Base-by-base conservation (phyloP, 1,140 invertebrate genomes). In the Polypedilum vanderplanki region DNA sequence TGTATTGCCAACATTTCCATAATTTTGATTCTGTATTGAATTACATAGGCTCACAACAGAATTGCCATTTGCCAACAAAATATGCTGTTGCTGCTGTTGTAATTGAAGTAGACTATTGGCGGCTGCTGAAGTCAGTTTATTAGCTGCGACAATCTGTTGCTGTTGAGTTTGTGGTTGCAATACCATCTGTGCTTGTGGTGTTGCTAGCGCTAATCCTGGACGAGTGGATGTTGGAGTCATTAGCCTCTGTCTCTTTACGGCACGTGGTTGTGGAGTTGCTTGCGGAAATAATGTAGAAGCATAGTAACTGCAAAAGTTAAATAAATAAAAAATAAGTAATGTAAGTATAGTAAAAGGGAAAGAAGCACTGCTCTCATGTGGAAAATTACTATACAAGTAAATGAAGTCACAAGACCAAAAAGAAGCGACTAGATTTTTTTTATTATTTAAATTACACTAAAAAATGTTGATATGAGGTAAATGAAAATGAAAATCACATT, bases 201-300 rank as follows among this genome's bases (percentile, higher is more conserved):
- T 65, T 76, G 74, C 73, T 77, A n/a, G 74, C 75, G 2, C 75
- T 46, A 75, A 76, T 75, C 40, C 75, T 79, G 5, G 78, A 74
- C 73, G 78, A 24, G 22, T 78, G 76, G 64, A 76, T 67, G 12
- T 75, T 73, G 86, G 84, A 75, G 85, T 85, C 86, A 88, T 88
- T 76, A 89, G 81, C 75, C 88, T 86, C 64, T 87, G 86, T 75
- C 88, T 83, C 79, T 89, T 88, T 77, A 88, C 83, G 8, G 86
- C 85, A 5, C 85, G 85, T 74, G 87, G 83, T 73, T 87, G 85
- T 9, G 86, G 82, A 17, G 86, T 82, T 65, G 82, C 81, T 76
- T 77, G 78, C 0, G 84, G 82, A 76, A 87, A 85, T 64, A 87
- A 82, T n/a, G 87, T 85, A 74, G 87, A 87, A 40, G 87, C 86